Evolutionary conservation across 2,888 invertebrate species (phyloP).

Genomic region (Yponomeuta plumbellus): DNA sequence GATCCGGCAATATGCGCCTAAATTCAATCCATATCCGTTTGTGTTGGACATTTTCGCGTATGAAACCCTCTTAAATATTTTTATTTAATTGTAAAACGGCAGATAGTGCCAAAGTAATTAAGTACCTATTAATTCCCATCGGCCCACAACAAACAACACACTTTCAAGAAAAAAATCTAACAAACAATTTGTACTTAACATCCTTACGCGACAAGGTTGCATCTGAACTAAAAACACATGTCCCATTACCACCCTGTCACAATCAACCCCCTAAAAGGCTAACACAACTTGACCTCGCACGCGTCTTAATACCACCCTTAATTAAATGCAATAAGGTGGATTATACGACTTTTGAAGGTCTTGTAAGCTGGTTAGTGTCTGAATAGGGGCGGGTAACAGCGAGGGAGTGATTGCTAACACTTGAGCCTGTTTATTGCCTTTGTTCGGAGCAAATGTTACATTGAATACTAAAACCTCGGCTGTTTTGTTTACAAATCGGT

Average conservation of each 20-base stretch:
- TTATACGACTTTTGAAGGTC: background rate
- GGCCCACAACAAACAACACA: background rate
- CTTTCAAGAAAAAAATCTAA: conserved; percentile 15
- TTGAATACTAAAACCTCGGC: background rate
- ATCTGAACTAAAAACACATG: conserved; percentile 45
- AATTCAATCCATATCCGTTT: too few species aligned
- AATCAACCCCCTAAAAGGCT: conserved; percentile 29
- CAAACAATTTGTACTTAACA: conserved; percentile 22
- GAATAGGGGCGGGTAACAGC: conserved; percentile 7
- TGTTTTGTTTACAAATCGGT: background rate
- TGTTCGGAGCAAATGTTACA: background rate
- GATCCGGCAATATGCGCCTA: too few species aligned
- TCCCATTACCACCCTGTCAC: conserved; percentile 44
- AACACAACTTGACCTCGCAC: conserved; percentile 30
- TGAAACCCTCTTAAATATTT: too few species aligned
- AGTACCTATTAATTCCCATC: background rate
- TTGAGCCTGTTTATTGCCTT: background rate
- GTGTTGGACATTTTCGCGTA: too few species aligned
- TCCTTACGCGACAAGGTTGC: conserved; percentile 36
- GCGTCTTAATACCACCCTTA: background rate
- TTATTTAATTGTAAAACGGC: too few species aligned
- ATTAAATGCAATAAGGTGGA: background rate
- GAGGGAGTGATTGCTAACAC: conserved; percentile 6
- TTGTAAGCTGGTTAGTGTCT: background rate
- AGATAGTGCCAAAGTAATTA: background rate